phyloP scores from a whole-genome alignment of 2,888 invertebrate species.

The Leptothorax acervorum region DNA sequence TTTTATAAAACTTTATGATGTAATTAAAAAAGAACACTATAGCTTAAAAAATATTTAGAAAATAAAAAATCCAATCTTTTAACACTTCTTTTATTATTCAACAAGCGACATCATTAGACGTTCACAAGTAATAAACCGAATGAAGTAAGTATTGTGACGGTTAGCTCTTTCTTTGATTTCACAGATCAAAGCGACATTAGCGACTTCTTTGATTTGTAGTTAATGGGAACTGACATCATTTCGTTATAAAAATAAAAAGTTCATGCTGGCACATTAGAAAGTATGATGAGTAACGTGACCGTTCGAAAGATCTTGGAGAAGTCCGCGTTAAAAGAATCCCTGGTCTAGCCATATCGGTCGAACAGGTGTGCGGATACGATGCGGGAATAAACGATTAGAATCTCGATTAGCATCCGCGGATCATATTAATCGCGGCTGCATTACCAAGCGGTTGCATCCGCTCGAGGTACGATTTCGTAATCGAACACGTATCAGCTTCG shows the following conservation, averaged over 20 bases:
- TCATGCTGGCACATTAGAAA: conserved; percentile 69
- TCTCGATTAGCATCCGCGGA: conserved; percentile 75
- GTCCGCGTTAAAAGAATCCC: conserved; percentile 77
- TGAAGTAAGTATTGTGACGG: background rate
- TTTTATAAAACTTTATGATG: conserved; percentile 5
- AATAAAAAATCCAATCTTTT: background rate
- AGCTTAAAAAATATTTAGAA: background rate
- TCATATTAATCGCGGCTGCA: conserved; percentile 75
- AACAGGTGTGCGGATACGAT: conserved; percentile 79
- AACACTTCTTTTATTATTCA: background rate
- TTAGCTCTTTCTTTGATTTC: conserved; percentile 2
- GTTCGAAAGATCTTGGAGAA: conserved; percentile 72
- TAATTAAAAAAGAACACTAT: background rate
- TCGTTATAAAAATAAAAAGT: conserved; percentile 50
- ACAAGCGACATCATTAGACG: background rate
- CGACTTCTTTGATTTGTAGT: conserved; percentile 22
- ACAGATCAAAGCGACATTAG: conserved; percentile 16
- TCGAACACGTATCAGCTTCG: conserved; percentile 24
- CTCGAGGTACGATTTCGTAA: conserved; percentile 65
- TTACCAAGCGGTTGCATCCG: conserved; percentile 60
- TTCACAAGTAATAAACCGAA: background rate
- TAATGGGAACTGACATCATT: conserved; percentile 47
- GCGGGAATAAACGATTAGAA: conserved; percentile 75
- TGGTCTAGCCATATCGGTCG: conserved; percentile 77
- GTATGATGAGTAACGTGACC: conserved; percentile 73